Conservation (phyloP, 2,888 invertebrate species). For the Polydrusus tereticollis region DNA sequence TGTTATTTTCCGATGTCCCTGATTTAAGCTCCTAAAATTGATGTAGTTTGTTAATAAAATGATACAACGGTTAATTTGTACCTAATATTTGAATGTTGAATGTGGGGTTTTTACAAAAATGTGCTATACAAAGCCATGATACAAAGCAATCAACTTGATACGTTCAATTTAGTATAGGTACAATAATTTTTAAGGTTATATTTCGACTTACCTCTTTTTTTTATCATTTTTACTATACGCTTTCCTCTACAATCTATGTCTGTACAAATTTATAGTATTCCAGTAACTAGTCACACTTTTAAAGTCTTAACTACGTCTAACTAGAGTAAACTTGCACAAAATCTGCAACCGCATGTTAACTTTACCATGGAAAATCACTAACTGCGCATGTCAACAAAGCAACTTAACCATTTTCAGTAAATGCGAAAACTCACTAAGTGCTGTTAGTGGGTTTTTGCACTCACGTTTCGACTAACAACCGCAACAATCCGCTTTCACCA, state of each 20-base stretch:
- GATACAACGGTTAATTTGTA: neutral
- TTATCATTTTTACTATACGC: constrained; percentile 15
- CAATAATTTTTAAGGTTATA: neutral
- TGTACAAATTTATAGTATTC: constrained; percentile 6
- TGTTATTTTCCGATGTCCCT: constrained; percentile 5
- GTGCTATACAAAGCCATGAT: constrained; percentile 15
- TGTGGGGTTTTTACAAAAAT: neutral
- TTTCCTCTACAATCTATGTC: constrained; percentile 5
- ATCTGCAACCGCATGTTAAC: neutral
- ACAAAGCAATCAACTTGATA: constrained; percentile 12
- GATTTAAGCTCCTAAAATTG: neutral
- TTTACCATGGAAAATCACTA: neutral
- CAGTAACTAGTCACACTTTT: constrained; percentile 8
- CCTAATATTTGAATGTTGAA: constrained; percentile 7
- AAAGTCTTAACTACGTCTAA: constrained; percentile 10
- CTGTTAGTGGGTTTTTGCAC: neutral
- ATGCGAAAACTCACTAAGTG: neutral
- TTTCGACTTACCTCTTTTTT: constrained; percentile 10
- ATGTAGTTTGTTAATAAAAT: neutral
- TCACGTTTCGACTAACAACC: neutral
- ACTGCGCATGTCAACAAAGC: neutral
- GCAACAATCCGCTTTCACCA: neutral
- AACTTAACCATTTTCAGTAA: neutral
- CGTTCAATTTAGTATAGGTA: constrained; percentile 8
- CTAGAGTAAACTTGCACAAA: neutral